Percentiles rank a stretch among this genome's conserved stretches.
phyloP scores from a whole-genome alignment of 2,797 vertebrate genomes.

The Cynopterus sphinx region DNA sequence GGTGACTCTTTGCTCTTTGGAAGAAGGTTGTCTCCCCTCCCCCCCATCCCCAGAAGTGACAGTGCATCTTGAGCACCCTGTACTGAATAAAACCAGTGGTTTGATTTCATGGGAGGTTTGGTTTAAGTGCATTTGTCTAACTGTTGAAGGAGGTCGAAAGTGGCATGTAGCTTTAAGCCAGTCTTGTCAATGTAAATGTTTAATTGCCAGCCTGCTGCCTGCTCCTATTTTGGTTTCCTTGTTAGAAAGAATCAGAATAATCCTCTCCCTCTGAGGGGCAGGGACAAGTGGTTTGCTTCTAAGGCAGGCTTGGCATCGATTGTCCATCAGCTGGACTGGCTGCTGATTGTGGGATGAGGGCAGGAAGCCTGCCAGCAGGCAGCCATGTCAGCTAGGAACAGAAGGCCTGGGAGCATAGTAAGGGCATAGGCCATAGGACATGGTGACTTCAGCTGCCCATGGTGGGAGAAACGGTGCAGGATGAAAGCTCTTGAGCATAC shows the following conservation, averaged over 20 bases:
- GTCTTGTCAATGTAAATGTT: neutral
- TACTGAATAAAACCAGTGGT: neutral
- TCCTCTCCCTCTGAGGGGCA: neutral
- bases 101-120: neutral
- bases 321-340: neutral
- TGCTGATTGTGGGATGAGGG: neutral
- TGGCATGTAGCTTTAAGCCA: neutral
- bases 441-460: neutral
- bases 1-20: slow-evolving; percentile 15
- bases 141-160: neutral
- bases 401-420: neutral
- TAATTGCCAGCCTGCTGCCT: neutral
- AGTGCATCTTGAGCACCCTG: neutral
- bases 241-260: slow-evolving; percentile 34
- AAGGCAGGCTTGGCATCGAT: neutral
- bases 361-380: neutral
- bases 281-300: neutral
- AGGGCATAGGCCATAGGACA: neutral
- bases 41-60: neutral
- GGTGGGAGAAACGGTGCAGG: neutral
- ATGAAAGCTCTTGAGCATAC: slow-evolving; percentile 50
- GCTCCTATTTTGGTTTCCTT: neutral
- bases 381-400: neutral
- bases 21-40: neutral
- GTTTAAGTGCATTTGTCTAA: neutral